These are phyloP conservation scores for Rachycentron canadum DNA, from an alignment of 2,797 vertebrate species.

Conservation along the genomic window DNA sequence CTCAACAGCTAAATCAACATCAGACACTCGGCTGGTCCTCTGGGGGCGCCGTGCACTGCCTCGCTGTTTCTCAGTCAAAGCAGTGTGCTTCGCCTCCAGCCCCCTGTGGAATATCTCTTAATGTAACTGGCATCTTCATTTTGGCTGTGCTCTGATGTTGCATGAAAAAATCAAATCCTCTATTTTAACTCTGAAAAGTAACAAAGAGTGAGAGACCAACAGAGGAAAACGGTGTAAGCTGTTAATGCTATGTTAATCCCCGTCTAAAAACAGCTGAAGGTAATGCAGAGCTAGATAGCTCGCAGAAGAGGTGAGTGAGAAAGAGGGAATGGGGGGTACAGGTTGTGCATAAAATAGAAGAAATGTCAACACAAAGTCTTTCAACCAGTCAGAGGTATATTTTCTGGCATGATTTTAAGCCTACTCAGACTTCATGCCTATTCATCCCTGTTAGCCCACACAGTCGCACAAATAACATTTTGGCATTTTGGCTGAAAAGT, in stretches of 20 bases:
- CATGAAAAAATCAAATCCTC: constrained; percentile 80
- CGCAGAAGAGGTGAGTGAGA: constrained; percentile 70
- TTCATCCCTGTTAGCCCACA: constrained; percentile 21
- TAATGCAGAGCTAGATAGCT: constrained; percentile 78
- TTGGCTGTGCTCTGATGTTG: constrained; percentile 81
- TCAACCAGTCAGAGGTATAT: constrained; percentile 39
- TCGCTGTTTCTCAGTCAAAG: constrained; percentile 76
- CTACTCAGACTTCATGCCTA: constrained; percentile 14
- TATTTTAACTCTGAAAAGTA: constrained; percentile 79
- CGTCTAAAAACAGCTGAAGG: constrained; percentile 80
- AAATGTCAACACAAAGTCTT: constrained; percentile 39
- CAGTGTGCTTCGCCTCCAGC: constrained; percentile 63
- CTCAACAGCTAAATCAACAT: constrained; percentile 86
- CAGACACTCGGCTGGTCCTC: constrained; percentile 74
- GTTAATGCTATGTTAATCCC: constrained; percentile 84
- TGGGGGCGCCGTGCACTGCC: constrained; percentile 66
- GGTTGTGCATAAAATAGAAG: constrained; percentile 28
- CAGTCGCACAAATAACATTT: not conserved
- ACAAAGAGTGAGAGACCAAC: constrained; percentile 71
- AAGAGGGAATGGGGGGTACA: constrained; percentile 44
- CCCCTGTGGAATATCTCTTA: constrained; percentile 78
- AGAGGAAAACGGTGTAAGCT: constrained; percentile 83
- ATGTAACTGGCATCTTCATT: constrained; percentile 83
- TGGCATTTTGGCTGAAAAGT: not conserved
- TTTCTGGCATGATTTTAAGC: constrained; percentile 30